These are phyloP conservation scores for Patella pellucida DNA, from an alignment of 2,888 invertebrate genomes.

Conservation along the genomic window DNA sequence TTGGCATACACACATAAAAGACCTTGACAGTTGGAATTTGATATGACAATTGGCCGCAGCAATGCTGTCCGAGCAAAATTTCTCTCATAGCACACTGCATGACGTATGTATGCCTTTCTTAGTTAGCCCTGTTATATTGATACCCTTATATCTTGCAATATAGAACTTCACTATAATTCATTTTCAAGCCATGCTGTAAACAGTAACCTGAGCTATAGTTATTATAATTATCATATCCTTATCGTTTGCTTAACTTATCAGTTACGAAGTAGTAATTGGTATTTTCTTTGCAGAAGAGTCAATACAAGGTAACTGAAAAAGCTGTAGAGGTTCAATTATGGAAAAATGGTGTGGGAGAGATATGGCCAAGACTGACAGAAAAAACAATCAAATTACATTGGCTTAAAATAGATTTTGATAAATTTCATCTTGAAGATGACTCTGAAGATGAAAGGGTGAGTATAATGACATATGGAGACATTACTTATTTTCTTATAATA, in stretches of 20 bases:
- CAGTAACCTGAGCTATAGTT: too few relatives aligned
- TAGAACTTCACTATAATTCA: too few relatives aligned
- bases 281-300: slow-evolving; percentile 60
- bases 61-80: too few relatives aligned
- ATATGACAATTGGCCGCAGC: too few relatives aligned
- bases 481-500: slow-evolving; percentile 4
- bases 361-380: slow-evolving; percentile 89
- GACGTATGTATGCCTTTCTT: too few relatives aligned
- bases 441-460: slow-evolving; percentile 71
- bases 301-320: slow-evolving; percentile 77
- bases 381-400: slow-evolving; percentile 89
- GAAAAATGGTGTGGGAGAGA: slow-evolving; percentile 77
- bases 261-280: not conserved
- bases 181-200: too few relatives aligned
- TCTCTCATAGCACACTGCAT: too few relatives aligned
- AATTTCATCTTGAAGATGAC: slow-evolving; percentile 86
- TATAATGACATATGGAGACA: slow-evolving; percentile 15
- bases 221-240: not conserved
- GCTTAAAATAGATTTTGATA: slow-evolving; percentile 94
- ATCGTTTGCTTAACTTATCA: not conserved
- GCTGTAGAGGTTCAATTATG: slow-evolving; percentile 82
- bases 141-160: too few relatives aligned
- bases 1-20: too few relatives aligned
- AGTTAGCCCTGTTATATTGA: too few relatives aligned
- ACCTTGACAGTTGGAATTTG: too few relatives aligned